Conservation (phyloP, 2,113 vertebrate species). For the Stegostoma tigrinum region DNA sequence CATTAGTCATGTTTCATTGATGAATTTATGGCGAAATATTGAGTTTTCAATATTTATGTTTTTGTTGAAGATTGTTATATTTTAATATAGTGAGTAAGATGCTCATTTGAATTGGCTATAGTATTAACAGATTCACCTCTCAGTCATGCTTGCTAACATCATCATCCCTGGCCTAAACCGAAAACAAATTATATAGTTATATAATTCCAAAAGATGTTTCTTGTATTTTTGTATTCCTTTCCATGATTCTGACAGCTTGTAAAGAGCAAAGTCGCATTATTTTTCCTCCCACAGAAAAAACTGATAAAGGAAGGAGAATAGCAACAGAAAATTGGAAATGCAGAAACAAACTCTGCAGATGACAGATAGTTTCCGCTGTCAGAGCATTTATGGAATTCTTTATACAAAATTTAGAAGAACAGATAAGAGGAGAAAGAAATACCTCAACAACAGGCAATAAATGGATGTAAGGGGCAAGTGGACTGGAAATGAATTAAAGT, state of each 20-base stretch:
- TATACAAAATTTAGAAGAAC: background rate
- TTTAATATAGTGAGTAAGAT: background rate
- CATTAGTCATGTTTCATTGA: background rate
- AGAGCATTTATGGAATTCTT: background rate
- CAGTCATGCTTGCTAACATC: background rate
- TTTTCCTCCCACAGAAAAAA: background rate
- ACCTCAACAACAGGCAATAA: background rate
- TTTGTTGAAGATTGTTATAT: background rate
- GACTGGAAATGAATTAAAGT: constrained; percentile 18
- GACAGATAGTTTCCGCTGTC: background rate
- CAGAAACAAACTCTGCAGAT: background rate
- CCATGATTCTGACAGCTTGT: background rate
- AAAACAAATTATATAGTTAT: background rate
- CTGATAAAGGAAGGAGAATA: background rate
- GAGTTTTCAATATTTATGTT: background rate
- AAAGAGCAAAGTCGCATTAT: background rate
- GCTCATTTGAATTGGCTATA: background rate
- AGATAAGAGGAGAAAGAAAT: background rate
- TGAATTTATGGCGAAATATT: background rate
- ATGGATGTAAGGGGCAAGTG: background rate
- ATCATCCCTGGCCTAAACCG: background rate
- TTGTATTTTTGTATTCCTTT: background rate
- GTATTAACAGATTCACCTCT: background rate
- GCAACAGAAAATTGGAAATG: background rate
- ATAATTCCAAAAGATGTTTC: background rate